Conservation (phyloP, 2,797 vertebrate genomes). For the Benthosema pterotum region DNA sequence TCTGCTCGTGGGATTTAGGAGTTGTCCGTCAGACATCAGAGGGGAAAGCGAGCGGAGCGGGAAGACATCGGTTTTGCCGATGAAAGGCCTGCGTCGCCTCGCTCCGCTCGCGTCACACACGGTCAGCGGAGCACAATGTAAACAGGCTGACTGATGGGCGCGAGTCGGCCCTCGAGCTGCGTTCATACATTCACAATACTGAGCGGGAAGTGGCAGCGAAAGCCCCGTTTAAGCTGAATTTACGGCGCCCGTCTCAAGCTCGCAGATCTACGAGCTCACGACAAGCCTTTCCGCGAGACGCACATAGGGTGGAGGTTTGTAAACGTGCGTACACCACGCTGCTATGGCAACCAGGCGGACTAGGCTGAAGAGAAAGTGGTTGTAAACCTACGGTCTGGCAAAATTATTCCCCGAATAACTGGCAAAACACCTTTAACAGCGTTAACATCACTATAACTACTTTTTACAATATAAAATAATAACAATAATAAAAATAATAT, state of each 20-base stretch:
- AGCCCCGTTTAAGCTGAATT: too few species aligned
- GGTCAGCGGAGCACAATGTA: slow-evolving; percentile 27
- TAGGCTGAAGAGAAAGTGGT: too few species aligned
- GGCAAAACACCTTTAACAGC: too few species aligned
- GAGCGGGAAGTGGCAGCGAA: too few species aligned
- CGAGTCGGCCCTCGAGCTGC: slow-evolving; percentile 31
- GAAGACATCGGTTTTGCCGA: slow-evolving; percentile 41
- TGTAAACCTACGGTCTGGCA: too few species aligned
- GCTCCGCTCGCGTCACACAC: slow-evolving; percentile 48
- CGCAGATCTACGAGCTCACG: neutral
- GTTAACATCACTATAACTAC: neutral
- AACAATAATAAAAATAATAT: neutral
- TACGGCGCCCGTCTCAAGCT: too few species aligned
- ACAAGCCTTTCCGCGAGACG: too few species aligned
- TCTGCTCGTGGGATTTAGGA: slow-evolving; percentile 35
- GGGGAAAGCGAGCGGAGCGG: slow-evolving; percentile 40
- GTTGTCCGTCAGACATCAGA: slow-evolving; percentile 46
- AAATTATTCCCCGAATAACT: neutral
- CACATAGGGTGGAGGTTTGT: too few species aligned
- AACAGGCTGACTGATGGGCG: slow-evolving; percentile 29
- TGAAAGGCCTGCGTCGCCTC: neutral
- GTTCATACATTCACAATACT: slow-evolving; percentile 1
- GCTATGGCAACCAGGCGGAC: too few species aligned
- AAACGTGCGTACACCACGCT: too few species aligned
- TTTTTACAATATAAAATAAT: too few species aligned